A percentile compares a stretch with the other conserved stretches of the same genome.
Conservation (phyloP, 2,113 vertebrate genomes). For the Megaceryle maxima region DNA sequence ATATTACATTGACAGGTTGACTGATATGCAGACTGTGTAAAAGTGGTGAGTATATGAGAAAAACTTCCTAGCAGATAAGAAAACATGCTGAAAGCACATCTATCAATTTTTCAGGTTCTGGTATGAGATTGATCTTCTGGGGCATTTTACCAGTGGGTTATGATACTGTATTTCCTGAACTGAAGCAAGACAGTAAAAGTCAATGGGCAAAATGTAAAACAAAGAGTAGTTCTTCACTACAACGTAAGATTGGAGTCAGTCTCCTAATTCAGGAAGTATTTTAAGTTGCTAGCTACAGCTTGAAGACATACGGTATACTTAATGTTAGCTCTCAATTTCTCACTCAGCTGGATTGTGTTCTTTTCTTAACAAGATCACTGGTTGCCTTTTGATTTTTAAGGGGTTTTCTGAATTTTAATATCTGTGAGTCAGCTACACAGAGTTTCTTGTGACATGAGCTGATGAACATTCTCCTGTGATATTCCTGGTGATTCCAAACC, state of each 20-base stretch:
- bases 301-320: not conserved
- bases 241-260: not conserved
- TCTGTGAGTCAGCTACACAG: not conserved
- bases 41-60: not conserved
- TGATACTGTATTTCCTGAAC: not conserved
- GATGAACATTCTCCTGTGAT: not conserved
- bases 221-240: not conserved
- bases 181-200: not conserved
- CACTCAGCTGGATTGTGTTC: not conserved
- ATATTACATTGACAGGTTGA: not conserved
- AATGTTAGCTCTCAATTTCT: not conserved
- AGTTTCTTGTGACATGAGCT: not conserved
- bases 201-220: not conserved
- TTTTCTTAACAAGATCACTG: not conserved
- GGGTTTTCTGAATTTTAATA: not conserved
- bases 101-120: not conserved
- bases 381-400: not conserved
- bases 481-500: not conserved
- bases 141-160: not conserved
- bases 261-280: not conserved
- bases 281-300: not conserved
- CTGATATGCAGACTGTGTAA: not conserved
- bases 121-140: not conserved
- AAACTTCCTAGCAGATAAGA: not conserved
- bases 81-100: not conserved